Base-by-base conservation (phyloP, 2,888 invertebrate genomes). In the Eledona agricola region DNA sequence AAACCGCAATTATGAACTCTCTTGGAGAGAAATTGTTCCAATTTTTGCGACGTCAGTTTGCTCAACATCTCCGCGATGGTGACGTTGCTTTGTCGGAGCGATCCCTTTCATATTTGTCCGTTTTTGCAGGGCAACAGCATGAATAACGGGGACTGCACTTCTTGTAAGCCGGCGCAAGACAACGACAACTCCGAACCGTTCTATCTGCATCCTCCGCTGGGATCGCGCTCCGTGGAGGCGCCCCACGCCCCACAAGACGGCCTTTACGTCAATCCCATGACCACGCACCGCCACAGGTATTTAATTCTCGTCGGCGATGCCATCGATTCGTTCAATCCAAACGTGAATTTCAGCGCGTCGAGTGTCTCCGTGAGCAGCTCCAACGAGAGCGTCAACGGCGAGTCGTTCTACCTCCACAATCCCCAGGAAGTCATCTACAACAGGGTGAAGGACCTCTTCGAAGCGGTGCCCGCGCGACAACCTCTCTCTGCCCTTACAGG, bases 181-280 rank as follows among this genome's bases (percentile, higher is more conserved):
- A 80, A 62, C 77, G 79, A 66, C 43, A 70, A 53, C 74, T 69
- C 70, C 55, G 84, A 84, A 72, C 89, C 90, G 3, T 90, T 90
- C 75, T 90, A 86, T 73, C 79, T 90, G 11, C 90, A 90, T 79
- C 87, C 86, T 1, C 88, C 87, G n/a, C 66, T 78, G 67, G 67
- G 65, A 7, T 63, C 67, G 26, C 64, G 72, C 38, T 63, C 68
- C 7, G 42, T 76, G 28, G 77, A 77, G 60, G 70, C 76, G 1
- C 68, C 63, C 71, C 79, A 80, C 57, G 84, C 52, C 17, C 87
- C 87, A 0, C 85, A 87, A 49, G 90, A 92, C 65, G 92, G 92
- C 0, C 80, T 92, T 25, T 93, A 92, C 71, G 86, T 93, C 53
- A 92, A 91, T 72, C 91, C 92, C 0, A 90, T 92, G 89, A 83